phyloP scores from a whole-genome alignment of 2,888 invertebrate genomes.

The Habroteleia sp. region DNA sequence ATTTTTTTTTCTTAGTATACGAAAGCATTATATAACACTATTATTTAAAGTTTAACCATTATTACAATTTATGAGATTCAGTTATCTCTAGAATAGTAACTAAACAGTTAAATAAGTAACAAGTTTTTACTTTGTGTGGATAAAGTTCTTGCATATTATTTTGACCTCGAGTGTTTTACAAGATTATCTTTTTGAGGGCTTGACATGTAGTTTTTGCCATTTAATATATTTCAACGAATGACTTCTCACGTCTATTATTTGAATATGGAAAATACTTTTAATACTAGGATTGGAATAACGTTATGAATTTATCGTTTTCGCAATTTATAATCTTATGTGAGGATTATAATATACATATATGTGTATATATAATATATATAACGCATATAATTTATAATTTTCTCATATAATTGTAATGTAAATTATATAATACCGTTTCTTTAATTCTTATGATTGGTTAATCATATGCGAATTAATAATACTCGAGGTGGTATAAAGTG shows the following conservation, averaged over 20 bases:
- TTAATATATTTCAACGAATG: slow-evolving; percentile 17
- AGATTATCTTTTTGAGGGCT: neutral
- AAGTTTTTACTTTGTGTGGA: neutral
- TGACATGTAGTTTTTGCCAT: slow-evolving; percentile 9
- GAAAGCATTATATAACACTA: too few relatives aligned
- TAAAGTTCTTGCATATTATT: slow-evolving; percentile 6
- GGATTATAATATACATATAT: slow-evolving; percentile 50
- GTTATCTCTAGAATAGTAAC: slow-evolving; percentile 3
- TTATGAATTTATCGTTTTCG: slow-evolving; percentile 24
- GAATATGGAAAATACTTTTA: slow-evolving; percentile 34
- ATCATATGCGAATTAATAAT: too few relatives aligned
- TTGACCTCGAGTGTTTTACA: neutral
- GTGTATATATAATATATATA: too few relatives aligned
- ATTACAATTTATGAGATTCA: slow-evolving; percentile 1
- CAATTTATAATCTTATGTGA: slow-evolving; percentile 27
- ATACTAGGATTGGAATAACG: neutral
- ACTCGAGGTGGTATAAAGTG: too few relatives aligned
- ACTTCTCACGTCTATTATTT: slow-evolving; percentile 30
- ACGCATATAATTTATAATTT: too few relatives aligned
- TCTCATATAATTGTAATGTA: too few relatives aligned
- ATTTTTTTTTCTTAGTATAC: too few relatives aligned
- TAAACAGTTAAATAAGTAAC: slow-evolving; percentile 2
- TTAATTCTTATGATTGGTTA: too few relatives aligned
- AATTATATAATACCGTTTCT: too few relatives aligned
- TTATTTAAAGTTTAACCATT: too few relatives aligned